Base-by-base conservation (phyloP, 2,797 vertebrate species). In the Xenops minutus region DNA sequence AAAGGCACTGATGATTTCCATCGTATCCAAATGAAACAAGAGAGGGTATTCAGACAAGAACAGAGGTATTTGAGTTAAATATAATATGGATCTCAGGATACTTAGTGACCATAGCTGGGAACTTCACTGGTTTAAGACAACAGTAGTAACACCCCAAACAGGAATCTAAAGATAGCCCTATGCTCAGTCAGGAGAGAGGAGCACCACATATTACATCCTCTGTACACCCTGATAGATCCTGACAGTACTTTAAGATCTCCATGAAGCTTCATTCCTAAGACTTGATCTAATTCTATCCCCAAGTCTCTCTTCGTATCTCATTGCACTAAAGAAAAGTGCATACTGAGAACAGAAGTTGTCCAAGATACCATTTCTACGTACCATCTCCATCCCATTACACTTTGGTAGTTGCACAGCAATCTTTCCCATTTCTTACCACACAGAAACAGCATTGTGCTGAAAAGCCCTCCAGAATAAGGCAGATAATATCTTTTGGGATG, bases 401-500 rank as follows among this genome's bases (percentile, higher is more conserved):
- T 63, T 75, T 2, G 22, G 51, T 44, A 84, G 73, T 36, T 7
- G 1, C 69, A 27, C 19, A 84, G 85, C 34, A 51, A 39, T 43
- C 66, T 51, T 22, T 72, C 58, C 82, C 62, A 20, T 91, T 92
- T 76, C 82, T 88, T 41, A 86, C 89, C 77, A 84, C 32, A 68
- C 39, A 91, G 76, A 77, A 81, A 66, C 62, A 49, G 66, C 55
- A 82, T 86, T 92, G 87, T 95, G 79, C 82, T 96, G 71, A 94
- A 89, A 91, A 81, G 62, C 82, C 62, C 87, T 72, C 69, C 62
- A 88, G 92, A 85, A 87, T 20, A 81, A 69, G 81, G 73, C 54
- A 93, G 93, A 96, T 95, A 93, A n/a, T 32, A 95, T 96, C 92
- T 95, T 88, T 76, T 94, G 89, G 89, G 89, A 93, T n/a, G 34